These are phyloP conservation scores for Metopolophium dirhodum DNA, from an alignment of 1,140 invertebrate species.

Conservation along the genomic window DNA sequence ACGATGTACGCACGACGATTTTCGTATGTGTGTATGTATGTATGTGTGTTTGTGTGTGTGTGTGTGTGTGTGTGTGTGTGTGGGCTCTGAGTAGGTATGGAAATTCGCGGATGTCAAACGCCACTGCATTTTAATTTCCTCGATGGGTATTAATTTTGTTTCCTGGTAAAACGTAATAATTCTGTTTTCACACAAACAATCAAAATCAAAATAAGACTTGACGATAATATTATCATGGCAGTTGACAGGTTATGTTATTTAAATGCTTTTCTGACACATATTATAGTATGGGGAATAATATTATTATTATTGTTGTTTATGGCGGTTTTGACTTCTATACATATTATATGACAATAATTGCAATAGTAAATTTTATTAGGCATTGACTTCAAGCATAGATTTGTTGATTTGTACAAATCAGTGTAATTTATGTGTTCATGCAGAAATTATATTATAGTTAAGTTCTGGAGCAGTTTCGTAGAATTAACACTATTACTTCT, in stretches of 20 bases:
- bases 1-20: not conserved
- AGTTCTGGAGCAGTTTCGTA: not conserved
- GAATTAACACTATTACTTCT: not conserved
- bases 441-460: not conserved
- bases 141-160: not conserved
- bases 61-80: too few relatives aligned
- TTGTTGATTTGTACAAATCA: not conserved
- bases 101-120: not conserved
- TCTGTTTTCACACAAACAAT: not conserved
- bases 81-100: not conserved
- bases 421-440: not conserved
- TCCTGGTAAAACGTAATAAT: not conserved
- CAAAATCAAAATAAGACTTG: not conserved
- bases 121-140: not conserved
- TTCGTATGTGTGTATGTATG: too few relatives aligned
- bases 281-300: not conserved
- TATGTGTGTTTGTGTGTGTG: too few relatives aligned
- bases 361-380: not conserved
- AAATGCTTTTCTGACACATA: too few relatives aligned
- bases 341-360: not conserved
- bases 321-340: not conserved
- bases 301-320: not conserved
- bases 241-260: not conserved
- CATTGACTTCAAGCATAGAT: not conserved
- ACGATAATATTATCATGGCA: not conserved